Base-by-base conservation (phyloP, 2,888 invertebrate species). In the Autographa gamma region DNA sequence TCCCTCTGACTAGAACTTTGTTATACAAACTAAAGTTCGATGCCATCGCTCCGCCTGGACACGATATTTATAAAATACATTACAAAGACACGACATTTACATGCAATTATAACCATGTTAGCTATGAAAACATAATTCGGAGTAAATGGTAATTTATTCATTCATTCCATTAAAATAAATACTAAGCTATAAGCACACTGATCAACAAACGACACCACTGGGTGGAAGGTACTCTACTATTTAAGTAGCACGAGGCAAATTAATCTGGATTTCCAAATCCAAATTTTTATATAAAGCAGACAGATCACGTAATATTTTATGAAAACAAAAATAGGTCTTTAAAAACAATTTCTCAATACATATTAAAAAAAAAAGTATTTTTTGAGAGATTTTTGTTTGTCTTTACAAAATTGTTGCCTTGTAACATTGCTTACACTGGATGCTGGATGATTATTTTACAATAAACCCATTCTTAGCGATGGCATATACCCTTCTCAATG, bases 1-100 rank as follows among this genome's bases (percentile, higher is more conserved):
- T 77, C 69, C 74, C 63, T 71, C 74, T 80, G 82, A 81, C 80
- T 81, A 82, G 80, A 81, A 80, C 80, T 81, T 77, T 68, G 79
- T 67, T 69, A 74, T 56, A 66, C 60, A 72, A 73, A 77, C 75
- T 74, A 74, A 80, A 82, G 81, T 82, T 80, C 80, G 65, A 68
- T 66, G 69, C 64, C 69, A 66, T 73, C 73, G 74, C 78, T 82
- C 71, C 75, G 72, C 70, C 75, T 75, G 76, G 80, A 76, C 81
- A 80, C 80, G 61, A 70, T 76, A 69, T 64, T 52, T 60, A 66
- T 65, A 68, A 56, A 63, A 66, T 74, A 70, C 59, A 69, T 68
- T 52, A 81, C 48, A 69, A 66, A 67, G 66, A 71, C 68, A 77
- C 70, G 67, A 75, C 77, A 76, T 71, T 72, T 74, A 74, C 79